Evolutionary conservation across 2,888 invertebrate genomes (phyloP).

Genomic region (Achlya flavicornis): DNA sequence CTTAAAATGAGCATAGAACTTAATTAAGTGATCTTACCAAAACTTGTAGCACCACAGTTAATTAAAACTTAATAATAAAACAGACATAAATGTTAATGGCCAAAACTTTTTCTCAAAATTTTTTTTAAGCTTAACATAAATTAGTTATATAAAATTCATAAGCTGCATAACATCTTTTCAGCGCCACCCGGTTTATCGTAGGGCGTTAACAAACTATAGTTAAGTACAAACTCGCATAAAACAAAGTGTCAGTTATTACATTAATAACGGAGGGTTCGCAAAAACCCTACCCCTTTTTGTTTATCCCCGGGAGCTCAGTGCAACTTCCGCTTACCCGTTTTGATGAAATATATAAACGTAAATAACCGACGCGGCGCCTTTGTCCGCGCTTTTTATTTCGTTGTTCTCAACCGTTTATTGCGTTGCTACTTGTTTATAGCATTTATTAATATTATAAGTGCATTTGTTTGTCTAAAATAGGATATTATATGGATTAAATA

Average conservation of each 20-base stretch:
- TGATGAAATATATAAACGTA: conserved; percentile 55
- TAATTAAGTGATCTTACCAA: not conserved
- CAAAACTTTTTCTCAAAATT: conserved; percentile 11
- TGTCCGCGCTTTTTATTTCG: conserved; percentile 8
- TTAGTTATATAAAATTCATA: conserved; percentile 55
- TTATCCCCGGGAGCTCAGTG: conserved; percentile 59
- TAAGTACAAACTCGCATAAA: conserved; percentile 76
- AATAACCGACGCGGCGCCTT: conserved; percentile 13
- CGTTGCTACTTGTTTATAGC: not conserved
- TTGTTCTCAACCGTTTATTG: not conserved
- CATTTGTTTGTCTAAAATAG: too few relatives aligned
- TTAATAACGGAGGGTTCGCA: conserved; percentile 74
- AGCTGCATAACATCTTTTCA: conserved; percentile 25
- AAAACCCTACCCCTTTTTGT: conserved; percentile 74
- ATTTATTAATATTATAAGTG: not conserved
- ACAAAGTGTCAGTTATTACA: conserved; percentile 82
- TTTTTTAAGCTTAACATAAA: conserved; percentile 33
- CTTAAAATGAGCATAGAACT: not conserved
- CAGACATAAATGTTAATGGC: not conserved
- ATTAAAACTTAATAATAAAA: not conserved
- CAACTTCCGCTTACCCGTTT: conserved; percentile 53
- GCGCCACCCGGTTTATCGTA: conserved; percentile 29
- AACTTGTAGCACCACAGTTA: not conserved
- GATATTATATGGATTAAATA: too few relatives aligned
- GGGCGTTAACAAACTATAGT: conserved; percentile 59